These are phyloP conservation scores for Andrena minutula DNA, from an alignment of 2,888 invertebrate species.

Conservation along the genomic window DNA sequence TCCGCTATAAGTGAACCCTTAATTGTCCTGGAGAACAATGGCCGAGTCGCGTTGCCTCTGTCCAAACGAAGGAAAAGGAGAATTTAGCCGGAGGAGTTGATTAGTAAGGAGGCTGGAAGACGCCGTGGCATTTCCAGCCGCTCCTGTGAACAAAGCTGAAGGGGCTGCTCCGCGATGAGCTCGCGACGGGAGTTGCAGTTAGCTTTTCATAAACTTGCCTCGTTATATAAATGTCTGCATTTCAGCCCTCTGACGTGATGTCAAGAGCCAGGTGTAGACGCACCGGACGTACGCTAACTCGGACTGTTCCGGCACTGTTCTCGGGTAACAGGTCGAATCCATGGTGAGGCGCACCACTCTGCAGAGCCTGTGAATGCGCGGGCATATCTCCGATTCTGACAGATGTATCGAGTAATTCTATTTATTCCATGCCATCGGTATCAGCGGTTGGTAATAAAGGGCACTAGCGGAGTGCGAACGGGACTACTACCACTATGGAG, in stretches of 20 bases:
- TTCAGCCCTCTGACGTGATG: conserved; percentile 35
- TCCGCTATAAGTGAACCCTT: conserved; percentile 17
- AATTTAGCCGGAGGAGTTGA: conserved; percentile 41
- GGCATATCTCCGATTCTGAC: too few relatives aligned
- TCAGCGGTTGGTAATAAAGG: background rate
- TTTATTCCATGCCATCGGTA: background rate
- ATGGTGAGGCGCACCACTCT: conserved; percentile 7
- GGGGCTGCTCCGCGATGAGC: conserved; percentile 5
- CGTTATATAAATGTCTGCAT: conserved; percentile 65
- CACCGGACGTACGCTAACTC: conserved; percentile 35
- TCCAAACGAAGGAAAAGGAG: background rate
- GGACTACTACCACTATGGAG: conserved; percentile 56
- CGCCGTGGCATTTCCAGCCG: conserved; percentile 33
- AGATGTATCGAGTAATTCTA: background rate
- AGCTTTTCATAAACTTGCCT: conserved; percentile 69
- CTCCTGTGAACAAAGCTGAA: conserved; percentile 25
- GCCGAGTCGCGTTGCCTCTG: background rate
- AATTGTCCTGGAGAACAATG: conserved; percentile 37
- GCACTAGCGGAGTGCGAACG: background rate
- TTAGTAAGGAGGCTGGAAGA: conserved; percentile 53
- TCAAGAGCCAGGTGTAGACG: conserved; percentile 34
- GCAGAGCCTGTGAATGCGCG: background rate
- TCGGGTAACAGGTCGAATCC: conserved; percentile 22
- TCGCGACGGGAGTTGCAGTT: conserved; percentile 35
- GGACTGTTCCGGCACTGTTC: conserved; percentile 24